phyloP scores from a whole-genome alignment of 2,888 invertebrate species.

The Polydrusus cervinus region DNA sequence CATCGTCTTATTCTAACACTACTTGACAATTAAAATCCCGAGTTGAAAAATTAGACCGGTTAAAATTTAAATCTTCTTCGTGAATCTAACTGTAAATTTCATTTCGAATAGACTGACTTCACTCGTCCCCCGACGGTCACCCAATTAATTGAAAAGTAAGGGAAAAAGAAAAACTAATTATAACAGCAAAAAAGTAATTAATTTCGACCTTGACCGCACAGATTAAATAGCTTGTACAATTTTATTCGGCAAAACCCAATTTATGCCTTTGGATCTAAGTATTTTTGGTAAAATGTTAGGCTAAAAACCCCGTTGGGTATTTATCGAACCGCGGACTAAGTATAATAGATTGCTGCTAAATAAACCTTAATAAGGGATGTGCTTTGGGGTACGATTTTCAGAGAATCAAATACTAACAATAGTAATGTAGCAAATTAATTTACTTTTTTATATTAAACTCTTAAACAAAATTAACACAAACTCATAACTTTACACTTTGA shows the following conservation, averaged over 20 bases:
- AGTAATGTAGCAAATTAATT: background rate
- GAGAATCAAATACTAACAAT: background rate
- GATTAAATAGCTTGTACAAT: background rate
- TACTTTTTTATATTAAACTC: too few relatives aligned
- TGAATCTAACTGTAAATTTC: too few relatives aligned
- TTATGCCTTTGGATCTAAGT: slow-evolving; percentile 15
- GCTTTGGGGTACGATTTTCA: background rate
- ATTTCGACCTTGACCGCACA: slow-evolving; percentile 2
- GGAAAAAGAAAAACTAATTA: background rate
- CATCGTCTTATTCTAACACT: too few relatives aligned
- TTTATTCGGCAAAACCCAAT: slow-evolving; percentile 8
- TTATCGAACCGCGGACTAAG: slow-evolving; percentile 23
- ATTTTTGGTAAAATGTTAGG: slow-evolving; percentile 1
- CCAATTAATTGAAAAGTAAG: too few relatives aligned
- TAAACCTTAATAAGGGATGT: slow-evolving; percentile 10
- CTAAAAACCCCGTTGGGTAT: slow-evolving; percentile 17
- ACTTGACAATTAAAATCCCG: too few relatives aligned
- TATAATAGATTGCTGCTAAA: slow-evolving; percentile 25
- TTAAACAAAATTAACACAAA: too few relatives aligned
- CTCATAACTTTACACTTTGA: too few relatives aligned
- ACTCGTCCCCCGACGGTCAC: too few relatives aligned
- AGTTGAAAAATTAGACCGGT: too few relatives aligned
- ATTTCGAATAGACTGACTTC: too few relatives aligned
- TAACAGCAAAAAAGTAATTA: background rate
- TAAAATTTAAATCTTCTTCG: too few relatives aligned